A percentile compares a stretch with the other conserved stretches of the same genome.
These are phyloP conservation scores for Gallinago paraguaiae DNA, from an alignment of 2,113 vertebrate genomes.

Conservation along the genomic window DNA sequence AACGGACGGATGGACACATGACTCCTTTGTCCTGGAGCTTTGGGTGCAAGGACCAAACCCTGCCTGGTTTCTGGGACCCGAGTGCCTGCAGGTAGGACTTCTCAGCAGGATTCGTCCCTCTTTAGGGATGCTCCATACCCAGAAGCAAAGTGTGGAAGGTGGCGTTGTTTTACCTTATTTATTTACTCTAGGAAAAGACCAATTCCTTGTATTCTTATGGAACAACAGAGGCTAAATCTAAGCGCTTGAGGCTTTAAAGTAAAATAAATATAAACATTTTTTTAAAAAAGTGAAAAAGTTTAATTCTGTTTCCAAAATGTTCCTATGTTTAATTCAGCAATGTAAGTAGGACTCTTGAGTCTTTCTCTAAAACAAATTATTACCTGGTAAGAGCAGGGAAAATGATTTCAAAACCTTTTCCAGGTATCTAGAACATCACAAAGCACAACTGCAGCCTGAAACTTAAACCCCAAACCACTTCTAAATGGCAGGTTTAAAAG, in stretches of 20 bases:
- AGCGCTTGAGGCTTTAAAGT: neutral
- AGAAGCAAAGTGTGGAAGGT: neutral
- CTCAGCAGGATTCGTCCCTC: neutral
- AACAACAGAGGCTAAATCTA: neutral
- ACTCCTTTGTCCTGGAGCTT: neutral
- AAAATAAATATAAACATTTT: neutral
- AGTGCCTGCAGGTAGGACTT: neutral
- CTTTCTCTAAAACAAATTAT: neutral
- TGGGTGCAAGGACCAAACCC: neutral
- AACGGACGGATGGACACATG: no score
- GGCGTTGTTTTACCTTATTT: neutral
- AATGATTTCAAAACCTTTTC: neutral
- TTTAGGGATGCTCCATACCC: neutral
- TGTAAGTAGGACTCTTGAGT: neutral
- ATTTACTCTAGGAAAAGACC: neutral
- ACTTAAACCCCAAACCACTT: constrained; percentile 21
- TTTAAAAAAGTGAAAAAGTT: neutral
- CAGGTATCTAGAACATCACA: constrained; percentile 3
- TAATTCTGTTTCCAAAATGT: neutral
- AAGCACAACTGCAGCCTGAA: neutral
- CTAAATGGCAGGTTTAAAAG: constrained; percentile 5
- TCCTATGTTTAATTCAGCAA: neutral
- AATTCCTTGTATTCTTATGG: neutral
- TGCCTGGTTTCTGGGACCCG: fast-evolving
- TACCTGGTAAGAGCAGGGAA: neutral